phyloP scores from a whole-genome alignment of 2,888 invertebrate species.

The Polyploca ridens region DNA sequence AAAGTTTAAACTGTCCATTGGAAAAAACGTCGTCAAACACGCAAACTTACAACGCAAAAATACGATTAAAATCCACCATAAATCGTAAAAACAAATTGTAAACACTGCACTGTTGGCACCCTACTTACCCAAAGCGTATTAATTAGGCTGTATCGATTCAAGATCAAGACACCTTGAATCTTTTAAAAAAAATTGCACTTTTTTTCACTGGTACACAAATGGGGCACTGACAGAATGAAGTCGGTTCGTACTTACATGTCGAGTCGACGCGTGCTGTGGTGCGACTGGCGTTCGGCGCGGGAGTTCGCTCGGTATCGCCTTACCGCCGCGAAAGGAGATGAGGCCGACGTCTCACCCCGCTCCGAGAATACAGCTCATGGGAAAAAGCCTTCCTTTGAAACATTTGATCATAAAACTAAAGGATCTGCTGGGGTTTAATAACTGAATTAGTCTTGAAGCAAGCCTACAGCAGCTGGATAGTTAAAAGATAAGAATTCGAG shows the following conservation, averaged over 20 bases:
- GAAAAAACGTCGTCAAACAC: neutral
- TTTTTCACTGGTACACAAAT: constrained; percentile 66
- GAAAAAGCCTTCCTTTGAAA: constrained; percentile 51
- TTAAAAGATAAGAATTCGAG: neutral
- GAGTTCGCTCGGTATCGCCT: constrained; percentile 77
- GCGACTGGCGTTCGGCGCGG: constrained; percentile 75
- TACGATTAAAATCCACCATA: constrained; percentile 22
- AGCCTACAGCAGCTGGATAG: neutral
- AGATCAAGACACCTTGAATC: constrained; percentile 65
- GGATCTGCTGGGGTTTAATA: neutral
- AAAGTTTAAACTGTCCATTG: neutral
- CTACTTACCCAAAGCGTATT: constrained; percentile 59
- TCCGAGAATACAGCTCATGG: constrained; percentile 62
- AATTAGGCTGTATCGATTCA: constrained; percentile 32
- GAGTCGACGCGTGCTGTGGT: constrained; percentile 84
- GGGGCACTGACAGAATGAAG: constrained; percentile 57
- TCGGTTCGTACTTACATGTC: constrained; percentile 79
- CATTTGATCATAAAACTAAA: constrained; percentile 17
- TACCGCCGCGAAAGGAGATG: constrained; percentile 83
- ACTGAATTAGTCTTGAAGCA: neutral
- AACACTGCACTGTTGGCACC: constrained; percentile 58
- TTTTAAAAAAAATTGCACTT: constrained; percentile 58
- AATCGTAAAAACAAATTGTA: constrained; percentile 30
- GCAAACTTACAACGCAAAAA: neutral
- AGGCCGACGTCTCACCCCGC: constrained; percentile 62